phyloP scores from a whole-genome alignment of 2,888 invertebrate species.

The Aromia moschata region DNA sequence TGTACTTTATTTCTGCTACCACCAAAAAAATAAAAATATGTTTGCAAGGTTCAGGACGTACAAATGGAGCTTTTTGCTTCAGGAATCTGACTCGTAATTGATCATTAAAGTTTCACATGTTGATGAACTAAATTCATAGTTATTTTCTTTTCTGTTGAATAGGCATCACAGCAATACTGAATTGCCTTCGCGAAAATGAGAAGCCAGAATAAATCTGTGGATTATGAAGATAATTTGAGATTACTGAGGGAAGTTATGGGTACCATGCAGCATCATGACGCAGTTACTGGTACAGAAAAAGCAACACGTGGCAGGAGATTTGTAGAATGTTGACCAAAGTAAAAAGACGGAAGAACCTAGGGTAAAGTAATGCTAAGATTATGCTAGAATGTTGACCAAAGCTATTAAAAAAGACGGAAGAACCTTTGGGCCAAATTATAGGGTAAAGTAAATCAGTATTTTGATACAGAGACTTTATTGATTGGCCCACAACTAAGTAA shows the following conservation, averaged over 20 bases:
- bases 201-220: neutral
- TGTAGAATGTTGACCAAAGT: conserved; percentile 3
- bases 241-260: conserved; percentile 68
- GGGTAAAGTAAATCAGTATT: conserved; percentile 38
- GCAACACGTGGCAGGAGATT: conserved; percentile 74
- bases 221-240: conserved; percentile 22
- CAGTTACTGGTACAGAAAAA: conserved; percentile 85
- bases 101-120: too few relatives aligned
- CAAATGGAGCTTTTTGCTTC: too few relatives aligned
- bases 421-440: conserved; percentile 37
- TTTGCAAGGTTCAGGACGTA: too few relatives aligned
- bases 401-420: conserved; percentile 17
- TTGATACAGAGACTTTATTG: too few relatives aligned
- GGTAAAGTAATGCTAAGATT: too few relatives aligned
- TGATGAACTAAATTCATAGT: too few relatives aligned
- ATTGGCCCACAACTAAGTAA: too few relatives aligned
- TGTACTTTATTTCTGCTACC: too few relatives aligned
- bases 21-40: too few relatives aligned
- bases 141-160: neutral
- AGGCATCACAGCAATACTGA: conserved; percentile 26
- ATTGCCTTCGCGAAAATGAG: conserved; percentile 30
- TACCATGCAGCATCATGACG: conserved; percentile 92
- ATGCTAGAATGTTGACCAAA: conserved; percentile 2
- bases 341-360: conserved; percentile 22
- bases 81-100: too few relatives aligned